Evolutionary conservation across 2,797 vertebrate species (phyloP).

Genomic region (Potorous gilbertii): DNA sequence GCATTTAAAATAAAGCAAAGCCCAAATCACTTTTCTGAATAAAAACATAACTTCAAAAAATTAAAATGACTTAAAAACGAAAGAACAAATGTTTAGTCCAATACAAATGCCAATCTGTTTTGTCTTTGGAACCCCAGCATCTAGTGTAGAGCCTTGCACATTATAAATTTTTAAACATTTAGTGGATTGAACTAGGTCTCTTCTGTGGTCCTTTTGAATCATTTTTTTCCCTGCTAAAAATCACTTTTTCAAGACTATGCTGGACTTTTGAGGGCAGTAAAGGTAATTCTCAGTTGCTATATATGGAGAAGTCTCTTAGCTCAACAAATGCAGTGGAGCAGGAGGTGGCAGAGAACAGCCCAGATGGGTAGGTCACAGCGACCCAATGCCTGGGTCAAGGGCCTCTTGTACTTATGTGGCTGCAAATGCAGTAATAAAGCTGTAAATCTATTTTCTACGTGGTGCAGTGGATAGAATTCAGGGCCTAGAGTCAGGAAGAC

Average conservation of each 20-base stretch:
- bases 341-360: neutral
- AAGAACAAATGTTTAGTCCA: conserved; percentile 60
- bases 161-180: neutral
- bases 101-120: neutral
- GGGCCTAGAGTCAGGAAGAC: too few relatives aligned
- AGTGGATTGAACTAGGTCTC: neutral
- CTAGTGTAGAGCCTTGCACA: neutral
- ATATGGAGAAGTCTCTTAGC: neutral
- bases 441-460: too few relatives aligned
- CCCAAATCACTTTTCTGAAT: conserved; percentile 82
- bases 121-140: neutral
- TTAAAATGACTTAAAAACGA: conserved; percentile 76
- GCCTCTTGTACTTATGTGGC: too few relatives aligned
- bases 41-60: conserved; percentile 67
- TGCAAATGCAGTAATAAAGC: too few relatives aligned
- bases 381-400: neutral
- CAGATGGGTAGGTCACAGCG: neutral
- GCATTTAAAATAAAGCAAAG: conserved; percentile 76
- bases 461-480: too few relatives aligned
- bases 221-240: neutral
- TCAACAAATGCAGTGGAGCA: neutral
- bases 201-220: neutral
- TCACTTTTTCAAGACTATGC: neutral
- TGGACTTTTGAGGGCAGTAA: neutral
- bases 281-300: neutral